These are phyloP conservation scores for Actinia equina DNA, from an alignment of 64 coral and sea anemone species.

Conservation along the genomic window DNA sequence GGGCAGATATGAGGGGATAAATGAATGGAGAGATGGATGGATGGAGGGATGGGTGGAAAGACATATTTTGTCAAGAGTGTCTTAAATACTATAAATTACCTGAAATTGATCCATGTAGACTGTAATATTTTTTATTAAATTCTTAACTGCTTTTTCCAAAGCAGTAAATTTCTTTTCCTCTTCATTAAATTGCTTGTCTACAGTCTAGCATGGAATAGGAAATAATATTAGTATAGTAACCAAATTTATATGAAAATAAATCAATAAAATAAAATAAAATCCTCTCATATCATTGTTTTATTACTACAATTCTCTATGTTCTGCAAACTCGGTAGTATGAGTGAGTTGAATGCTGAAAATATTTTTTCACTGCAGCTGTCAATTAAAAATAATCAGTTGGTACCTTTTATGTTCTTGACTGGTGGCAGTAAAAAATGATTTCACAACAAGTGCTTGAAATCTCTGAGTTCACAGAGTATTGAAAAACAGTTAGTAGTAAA, in stretches of 20 bases:
- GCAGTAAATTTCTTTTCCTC: slow-evolving; percentile 73
- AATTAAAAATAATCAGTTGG: too few species aligned
- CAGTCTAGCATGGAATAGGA: slow-evolving; percentile 54
- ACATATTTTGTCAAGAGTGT: too few species aligned
- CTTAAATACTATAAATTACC: slow-evolving; percentile 11
- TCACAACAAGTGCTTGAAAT: too few species aligned
- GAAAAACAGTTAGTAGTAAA: too few species aligned
- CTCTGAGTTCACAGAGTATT: too few species aligned
- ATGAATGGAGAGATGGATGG: not conserved
- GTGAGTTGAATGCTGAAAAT: too few species aligned
- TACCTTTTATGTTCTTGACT: too few species aligned
- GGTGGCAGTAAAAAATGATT: too few species aligned
- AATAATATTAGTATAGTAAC: not conserved
- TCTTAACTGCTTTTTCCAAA: slow-evolving; percentile 84
- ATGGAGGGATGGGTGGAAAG: not conserved
- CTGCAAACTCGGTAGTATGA: too few species aligned
- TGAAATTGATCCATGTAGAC: slow-evolving; percentile 81
- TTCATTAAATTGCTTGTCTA: slow-evolving; percentile 93
- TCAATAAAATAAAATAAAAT: not conserved
- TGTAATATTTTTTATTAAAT: slow-evolving; percentile 68
- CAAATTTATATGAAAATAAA: not conserved
- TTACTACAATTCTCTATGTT: too few species aligned
- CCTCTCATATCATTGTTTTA: too few species aligned
- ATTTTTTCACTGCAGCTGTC: too few species aligned
- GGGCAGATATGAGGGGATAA: not conserved